These are phyloP conservation scores for Phortica variegata DNA, from an alignment of 1,140 invertebrate genomes.

Conservation along the genomic window DNA sequence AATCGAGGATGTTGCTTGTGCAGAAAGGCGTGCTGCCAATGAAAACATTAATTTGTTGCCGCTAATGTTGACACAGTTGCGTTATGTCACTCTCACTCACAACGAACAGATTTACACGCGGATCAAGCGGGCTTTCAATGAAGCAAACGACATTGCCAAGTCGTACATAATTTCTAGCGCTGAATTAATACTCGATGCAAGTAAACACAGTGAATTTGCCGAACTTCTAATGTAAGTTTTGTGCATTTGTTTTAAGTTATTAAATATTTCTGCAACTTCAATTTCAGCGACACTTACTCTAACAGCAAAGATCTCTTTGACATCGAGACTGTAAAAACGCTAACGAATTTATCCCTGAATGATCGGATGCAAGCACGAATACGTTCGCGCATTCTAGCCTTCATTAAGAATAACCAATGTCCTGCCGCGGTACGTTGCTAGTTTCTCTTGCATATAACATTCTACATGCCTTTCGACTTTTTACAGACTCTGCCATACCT, in stretches of 20 bases:
- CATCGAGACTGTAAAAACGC: slow-evolving; percentile 33
- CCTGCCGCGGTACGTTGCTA: slow-evolving; percentile 20
- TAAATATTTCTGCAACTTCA: neutral
- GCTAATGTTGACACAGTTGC: slow-evolving; percentile 41
- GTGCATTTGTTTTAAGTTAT: neutral
- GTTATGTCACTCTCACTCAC: slow-evolving; percentile 39
- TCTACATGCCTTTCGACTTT: neutral
- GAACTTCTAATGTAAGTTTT: slow-evolving; percentile 38
- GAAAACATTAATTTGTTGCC: slow-evolving; percentile 31
- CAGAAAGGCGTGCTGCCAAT: slow-evolving; percentile 8
- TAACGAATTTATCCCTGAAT: slow-evolving; percentile 40
- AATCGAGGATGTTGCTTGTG: slow-evolving; percentile 40
- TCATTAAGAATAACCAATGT: slow-evolving; percentile 36
- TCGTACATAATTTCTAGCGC: slow-evolving; percentile 42
- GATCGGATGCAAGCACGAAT: slow-evolving; percentile 28
- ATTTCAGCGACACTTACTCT: slow-evolving; percentile 37
- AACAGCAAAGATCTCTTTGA: slow-evolving; percentile 38
- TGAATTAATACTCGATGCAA: slow-evolving; percentile 40
- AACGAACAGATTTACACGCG: slow-evolving; percentile 33
- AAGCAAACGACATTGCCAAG: slow-evolving; percentile 21
- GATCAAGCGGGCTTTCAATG: slow-evolving; percentile 39
- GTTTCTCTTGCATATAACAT: too few relatives aligned
- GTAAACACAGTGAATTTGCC: slow-evolving; percentile 48
- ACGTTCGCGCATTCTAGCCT: slow-evolving; percentile 33
- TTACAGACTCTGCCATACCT: slow-evolving; percentile 35